phyloP scores from a whole-genome alignment of 2,888 invertebrate species.

The Lissocephala sabroskyi region DNA sequence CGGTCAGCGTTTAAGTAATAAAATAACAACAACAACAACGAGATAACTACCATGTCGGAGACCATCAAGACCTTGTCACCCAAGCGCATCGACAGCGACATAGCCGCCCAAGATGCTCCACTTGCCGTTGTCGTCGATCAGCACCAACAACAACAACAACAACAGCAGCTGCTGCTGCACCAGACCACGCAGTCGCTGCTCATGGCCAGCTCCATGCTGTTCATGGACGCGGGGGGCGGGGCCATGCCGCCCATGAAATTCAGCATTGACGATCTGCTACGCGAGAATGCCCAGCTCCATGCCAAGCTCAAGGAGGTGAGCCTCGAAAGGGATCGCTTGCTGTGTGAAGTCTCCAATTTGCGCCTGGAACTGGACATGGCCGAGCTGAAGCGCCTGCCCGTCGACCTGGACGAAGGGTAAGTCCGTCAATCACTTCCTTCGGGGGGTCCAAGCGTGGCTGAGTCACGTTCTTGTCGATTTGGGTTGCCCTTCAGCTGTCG shows the following conservation, averaged over 20 bases:
- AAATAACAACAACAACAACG: not conserved
- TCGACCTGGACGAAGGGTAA: slow-evolving; percentile 68
- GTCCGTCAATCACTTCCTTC: slow-evolving; percentile 22
- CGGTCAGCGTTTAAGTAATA: slow-evolving; percentile 1
- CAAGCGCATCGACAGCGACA: slow-evolving; percentile 36
- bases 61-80: slow-evolving; percentile 43
- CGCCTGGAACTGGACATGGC: slow-evolving; percentile 72
- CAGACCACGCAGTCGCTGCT: slow-evolving; percentile 69
- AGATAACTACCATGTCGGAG: slow-evolving; percentile 45
- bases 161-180: slow-evolving; percentile 53
- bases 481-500: slow-evolving; percentile 29
- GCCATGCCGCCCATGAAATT: slow-evolving; percentile 15
- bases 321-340: slow-evolving; percentile 68
- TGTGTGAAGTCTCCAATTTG: slow-evolving; percentile 71
- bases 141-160: slow-evolving; percentile 14
- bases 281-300: slow-evolving; percentile 66
- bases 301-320: slow-evolving; percentile 68
- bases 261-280: slow-evolving; percentile 67
- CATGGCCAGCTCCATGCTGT: slow-evolving; percentile 68
- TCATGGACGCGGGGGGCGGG: slow-evolving; percentile 29
- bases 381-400: slow-evolving; percentile 69
- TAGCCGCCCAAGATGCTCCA: not conserved
- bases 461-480: slow-evolving; percentile 30
- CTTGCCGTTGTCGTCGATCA: slow-evolving; percentile 2
- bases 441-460: slow-evolving; percentile 20